phyloP scores from a whole-genome alignment of 2,113 vertebrate species.

The Strix uralensis region DNA sequence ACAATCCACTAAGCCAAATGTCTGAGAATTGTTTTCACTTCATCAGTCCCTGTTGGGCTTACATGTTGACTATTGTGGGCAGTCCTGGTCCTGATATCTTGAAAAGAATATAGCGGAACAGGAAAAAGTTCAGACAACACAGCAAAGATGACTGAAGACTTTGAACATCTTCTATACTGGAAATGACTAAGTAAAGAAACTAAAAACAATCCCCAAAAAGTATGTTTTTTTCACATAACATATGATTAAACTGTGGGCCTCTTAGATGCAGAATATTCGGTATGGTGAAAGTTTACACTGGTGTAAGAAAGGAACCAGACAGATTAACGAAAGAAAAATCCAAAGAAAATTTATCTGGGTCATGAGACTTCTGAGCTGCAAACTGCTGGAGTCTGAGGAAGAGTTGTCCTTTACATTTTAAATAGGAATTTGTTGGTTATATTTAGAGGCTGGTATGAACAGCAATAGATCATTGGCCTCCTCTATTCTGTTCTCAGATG shows the following conservation, averaged over 20 bases:
- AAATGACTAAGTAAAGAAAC: neutral
- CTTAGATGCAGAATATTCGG: neutral
- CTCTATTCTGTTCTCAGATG: neutral
- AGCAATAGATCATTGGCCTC: neutral
- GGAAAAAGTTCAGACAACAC: neutral
- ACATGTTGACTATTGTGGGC: neutral
- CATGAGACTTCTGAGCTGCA: neutral
- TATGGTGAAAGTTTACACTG: neutral
- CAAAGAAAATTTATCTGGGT: neutral
- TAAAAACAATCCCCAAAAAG: accelerated
- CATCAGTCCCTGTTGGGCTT: neutral
- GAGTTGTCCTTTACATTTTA: neutral
- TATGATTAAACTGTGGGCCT: neutral
- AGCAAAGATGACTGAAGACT: neutral
- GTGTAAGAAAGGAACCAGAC: neutral
- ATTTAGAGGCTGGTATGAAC: neutral
- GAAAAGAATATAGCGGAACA: neutral
- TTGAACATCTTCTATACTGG: neutral
- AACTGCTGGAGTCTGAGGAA: neutral
- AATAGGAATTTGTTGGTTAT: neutral
- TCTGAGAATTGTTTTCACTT: neutral
- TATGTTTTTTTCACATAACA: neutral
- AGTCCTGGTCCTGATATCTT: neutral
- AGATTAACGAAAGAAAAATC: neutral
- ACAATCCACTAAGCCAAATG: neutral